Evolutionary conservation across 2,888 invertebrate genomes (phyloP).

Genomic region (Poecilus cupreus): DNA sequence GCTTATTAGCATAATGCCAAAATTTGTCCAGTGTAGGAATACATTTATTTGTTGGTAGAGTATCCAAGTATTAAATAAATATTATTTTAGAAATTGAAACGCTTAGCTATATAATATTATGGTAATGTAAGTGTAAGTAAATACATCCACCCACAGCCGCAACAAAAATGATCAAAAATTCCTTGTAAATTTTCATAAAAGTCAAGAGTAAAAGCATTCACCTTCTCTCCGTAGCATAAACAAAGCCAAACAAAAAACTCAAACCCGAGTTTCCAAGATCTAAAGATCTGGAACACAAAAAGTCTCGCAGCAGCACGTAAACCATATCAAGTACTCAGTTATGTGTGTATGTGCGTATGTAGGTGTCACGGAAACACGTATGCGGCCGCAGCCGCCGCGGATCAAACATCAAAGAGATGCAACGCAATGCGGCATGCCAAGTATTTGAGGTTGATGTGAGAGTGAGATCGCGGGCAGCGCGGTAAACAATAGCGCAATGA

Average conservation of each 20-base stretch:
- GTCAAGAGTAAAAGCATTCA: background rate
- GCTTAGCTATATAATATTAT: too few relatives aligned
- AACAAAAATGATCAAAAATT: background rate
- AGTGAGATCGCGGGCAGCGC: conserved; percentile 11
- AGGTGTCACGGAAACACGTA: conserved; percentile 50
- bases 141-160: background rate
- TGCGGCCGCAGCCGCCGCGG: conserved; percentile 22
- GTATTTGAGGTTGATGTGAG: conserved; percentile 25
- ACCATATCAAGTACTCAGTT: conserved; percentile 19
- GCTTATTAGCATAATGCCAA: too few relatives aligned
- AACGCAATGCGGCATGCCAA: conserved; percentile 7
- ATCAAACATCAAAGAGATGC: conserved; percentile 44
- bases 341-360: conserved; percentile 28
- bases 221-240: background rate
- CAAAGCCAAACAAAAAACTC: conserved; percentile 15
- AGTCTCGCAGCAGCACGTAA: conserved; percentile 21
- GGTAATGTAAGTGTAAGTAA: background rate
- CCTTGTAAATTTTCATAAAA: conserved; percentile 1
- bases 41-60: too few relatives aligned
- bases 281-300: conserved; percentile 33
- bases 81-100: too few relatives aligned
- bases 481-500: conserved; percentile 38
- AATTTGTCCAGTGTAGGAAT: too few relatives aligned
- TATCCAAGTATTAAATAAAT: too few relatives aligned
- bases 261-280: conserved; percentile 1